These are phyloP conservation scores for Drosophila paulistorum DNA, from an alignment of 1,140 invertebrate species.

Conservation along the genomic window DNA sequence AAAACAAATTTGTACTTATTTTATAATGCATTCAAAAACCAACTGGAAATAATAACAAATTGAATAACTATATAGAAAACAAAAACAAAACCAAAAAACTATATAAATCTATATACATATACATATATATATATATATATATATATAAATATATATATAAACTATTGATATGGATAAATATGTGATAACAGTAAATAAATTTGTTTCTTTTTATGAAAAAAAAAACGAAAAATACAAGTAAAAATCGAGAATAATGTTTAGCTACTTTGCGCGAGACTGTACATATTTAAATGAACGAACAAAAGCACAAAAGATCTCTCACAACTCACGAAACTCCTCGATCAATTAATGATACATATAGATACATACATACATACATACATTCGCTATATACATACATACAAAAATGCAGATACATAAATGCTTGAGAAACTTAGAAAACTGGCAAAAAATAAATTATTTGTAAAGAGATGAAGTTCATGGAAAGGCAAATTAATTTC, in stretches of 20 bases:
- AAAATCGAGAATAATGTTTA: neutral
- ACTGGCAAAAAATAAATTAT: neutral
- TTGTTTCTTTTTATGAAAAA: neutral
- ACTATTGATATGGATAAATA: constrained; percentile 71
- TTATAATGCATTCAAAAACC: constrained; percentile 47
- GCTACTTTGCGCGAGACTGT: constrained; percentile 17
- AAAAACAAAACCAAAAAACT: neutral
- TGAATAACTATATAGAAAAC: constrained; percentile 7
- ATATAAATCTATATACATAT: neutral
- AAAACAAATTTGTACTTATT: constrained; percentile 69
- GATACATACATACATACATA: constrained; percentile 16
- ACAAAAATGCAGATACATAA: constrained; percentile 1
- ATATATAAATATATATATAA: constrained; percentile 29
- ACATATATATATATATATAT: constrained; percentile 11
- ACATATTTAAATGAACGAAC: constrained; percentile 57
- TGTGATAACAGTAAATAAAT: constrained; percentile 54
- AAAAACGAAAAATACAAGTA: neutral
- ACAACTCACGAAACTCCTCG: constrained; percentile 25
- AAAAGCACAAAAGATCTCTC: constrained; percentile 18
- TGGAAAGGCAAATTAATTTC: neutral
- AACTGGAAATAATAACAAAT: neutral
- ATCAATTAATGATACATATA: constrained; percentile 16
- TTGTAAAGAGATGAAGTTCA: neutral
- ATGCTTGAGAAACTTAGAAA: constrained; percentile 36
- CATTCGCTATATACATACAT: neutral